These are phyloP conservation scores for Mustelus asterias DNA, from an alignment of 2,113 vertebrate genomes.

Conservation along the genomic window DNA sequence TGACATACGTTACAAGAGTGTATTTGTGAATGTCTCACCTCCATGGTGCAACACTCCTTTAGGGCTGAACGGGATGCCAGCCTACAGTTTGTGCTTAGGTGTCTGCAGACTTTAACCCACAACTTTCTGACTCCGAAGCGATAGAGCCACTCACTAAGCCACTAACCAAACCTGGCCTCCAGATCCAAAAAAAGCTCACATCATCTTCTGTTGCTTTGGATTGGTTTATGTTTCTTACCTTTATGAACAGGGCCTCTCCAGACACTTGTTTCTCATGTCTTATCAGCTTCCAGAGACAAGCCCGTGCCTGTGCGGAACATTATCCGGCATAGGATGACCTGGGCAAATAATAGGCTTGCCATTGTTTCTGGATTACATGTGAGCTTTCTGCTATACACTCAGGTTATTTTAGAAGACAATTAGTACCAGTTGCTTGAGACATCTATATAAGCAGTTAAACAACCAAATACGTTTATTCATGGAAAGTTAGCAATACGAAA, in stretches of 20 bases:
- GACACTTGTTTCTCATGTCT: background rate
- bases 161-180: background rate
- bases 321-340: background rate
- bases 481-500: background rate
- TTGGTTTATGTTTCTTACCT: background rate
- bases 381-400: background rate
- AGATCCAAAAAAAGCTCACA: background rate
- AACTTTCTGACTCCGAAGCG: background rate
- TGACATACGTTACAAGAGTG: too few relatives aligned
- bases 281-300: background rate
- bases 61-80: background rate
- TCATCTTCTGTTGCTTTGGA: background rate
- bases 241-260: background rate
- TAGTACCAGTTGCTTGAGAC: background rate
- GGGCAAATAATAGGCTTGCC: background rate
- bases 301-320: background rate
- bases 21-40: background rate
- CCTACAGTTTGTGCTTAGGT: background rate
- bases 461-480: background rate
- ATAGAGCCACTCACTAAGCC: background rate
- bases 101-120: background rate
- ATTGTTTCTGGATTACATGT: background rate
- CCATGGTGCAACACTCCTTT: background rate
- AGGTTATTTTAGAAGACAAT: background rate
- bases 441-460: background rate